A percentile compares a stretch with the other conserved stretches of the same genome.
phyloP scores from a whole-genome alignment of 1,140 invertebrate species.

The Stegodyphus mimosarum region DNA sequence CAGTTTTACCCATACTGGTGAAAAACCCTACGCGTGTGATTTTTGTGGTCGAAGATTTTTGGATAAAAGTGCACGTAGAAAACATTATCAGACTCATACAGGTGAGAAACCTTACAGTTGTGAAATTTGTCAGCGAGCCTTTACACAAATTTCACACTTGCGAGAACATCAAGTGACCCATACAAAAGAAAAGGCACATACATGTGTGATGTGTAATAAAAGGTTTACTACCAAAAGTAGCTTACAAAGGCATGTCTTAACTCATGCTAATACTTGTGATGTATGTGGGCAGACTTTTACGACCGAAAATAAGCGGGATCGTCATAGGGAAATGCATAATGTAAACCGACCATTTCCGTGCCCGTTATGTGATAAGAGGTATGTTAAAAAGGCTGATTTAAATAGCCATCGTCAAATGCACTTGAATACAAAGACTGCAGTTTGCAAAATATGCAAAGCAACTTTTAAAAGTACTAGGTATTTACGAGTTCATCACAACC shows the following conservation, averaged over 20 bases:
- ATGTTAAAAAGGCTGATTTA: constrained; percentile 21
- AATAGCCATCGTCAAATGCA: constrained; percentile 29
- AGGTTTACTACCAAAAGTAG: too few relatives aligned
- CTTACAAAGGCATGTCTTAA: constrained; percentile 86
- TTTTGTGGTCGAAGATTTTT: constrained; percentile 82
- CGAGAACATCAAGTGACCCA: constrained; percentile 51
- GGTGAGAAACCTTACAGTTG: constrained; percentile 83
- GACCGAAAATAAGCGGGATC: constrained; percentile 89
- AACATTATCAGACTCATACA: constrained; percentile 82
- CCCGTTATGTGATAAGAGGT: constrained; percentile 37
- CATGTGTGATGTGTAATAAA: constrained; percentile 68
- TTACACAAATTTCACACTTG: constrained; percentile 32
- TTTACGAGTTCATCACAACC: too few relatives aligned
- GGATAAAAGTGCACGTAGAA: constrained; percentile 86
- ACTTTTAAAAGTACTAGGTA: too few relatives aligned
- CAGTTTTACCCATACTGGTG: too few relatives aligned
- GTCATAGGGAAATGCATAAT: constrained; percentile 77
- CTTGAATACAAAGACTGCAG: too few relatives aligned
- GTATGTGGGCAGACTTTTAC: constrained; percentile 88
- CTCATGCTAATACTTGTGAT: constrained; percentile 81
- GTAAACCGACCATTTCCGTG: constrained; percentile 62
- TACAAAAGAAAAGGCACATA: constrained; percentile 74
- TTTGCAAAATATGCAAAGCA: too few relatives aligned
- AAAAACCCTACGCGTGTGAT: constrained; percentile 80
- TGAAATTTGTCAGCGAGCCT: constrained; percentile 78